These are phyloP conservation scores for Atherix ibis DNA, from an alignment of 2,888 invertebrate species.

Conservation along the genomic window DNA sequence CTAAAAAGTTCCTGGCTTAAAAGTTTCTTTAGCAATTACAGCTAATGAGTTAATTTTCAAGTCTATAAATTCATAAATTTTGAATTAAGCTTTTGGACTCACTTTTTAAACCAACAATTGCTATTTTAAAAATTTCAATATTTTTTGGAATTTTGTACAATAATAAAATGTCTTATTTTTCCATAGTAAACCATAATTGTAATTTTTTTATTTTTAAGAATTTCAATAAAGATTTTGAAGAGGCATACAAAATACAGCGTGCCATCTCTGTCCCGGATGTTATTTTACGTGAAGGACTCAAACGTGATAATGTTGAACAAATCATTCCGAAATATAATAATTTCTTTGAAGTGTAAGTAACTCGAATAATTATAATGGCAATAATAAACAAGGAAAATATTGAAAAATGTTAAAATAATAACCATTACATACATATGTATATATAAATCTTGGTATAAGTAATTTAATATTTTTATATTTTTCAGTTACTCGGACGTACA, in stretches of 20 bases:
- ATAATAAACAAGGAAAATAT: neutral
- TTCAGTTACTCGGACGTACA: conserved; percentile 51
- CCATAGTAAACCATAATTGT: too few relatives aligned
- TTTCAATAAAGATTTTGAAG: conserved; percentile 93
- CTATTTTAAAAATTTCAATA: too few relatives aligned
- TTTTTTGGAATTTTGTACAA: too few relatives aligned
- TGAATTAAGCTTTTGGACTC: too few relatives aligned
- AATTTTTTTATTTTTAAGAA: conserved; percentile 42
- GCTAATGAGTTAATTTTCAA: too few relatives aligned
- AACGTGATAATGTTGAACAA: conserved; percentile 77
- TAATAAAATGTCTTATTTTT: too few relatives aligned
- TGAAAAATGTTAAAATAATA: neutral
- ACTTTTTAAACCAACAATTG: too few relatives aligned
- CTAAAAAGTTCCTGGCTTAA: too few relatives aligned
- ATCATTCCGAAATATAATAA: conserved; percentile 72
- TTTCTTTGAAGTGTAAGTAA: conserved; percentile 54
- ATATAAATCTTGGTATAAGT: neutral
- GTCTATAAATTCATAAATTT: too few relatives aligned
- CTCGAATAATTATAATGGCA: neutral
- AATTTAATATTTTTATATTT: conserved; percentile 9
- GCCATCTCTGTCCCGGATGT: conserved; percentile 88
- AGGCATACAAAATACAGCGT: conserved; percentile 67
- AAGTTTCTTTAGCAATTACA: too few relatives aligned
- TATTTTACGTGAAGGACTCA: conserved; percentile 73
- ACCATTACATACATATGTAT: too few relatives aligned